Conservation (phyloP, 1,140 invertebrate genomes). For the Palaemon carinicauda region DNA sequence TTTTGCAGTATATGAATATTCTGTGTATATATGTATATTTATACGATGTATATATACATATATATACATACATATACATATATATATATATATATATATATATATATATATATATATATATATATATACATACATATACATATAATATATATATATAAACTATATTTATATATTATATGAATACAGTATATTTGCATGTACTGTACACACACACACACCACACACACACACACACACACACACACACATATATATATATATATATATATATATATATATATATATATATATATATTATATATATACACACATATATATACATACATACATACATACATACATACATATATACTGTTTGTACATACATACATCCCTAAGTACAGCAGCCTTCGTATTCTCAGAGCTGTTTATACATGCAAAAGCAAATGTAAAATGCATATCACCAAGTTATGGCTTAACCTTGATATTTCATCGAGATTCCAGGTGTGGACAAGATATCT, state of each 20-base stretch:
- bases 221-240: not conserved
- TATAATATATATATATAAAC: too few relatives aligned
- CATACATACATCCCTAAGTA: too few relatives aligned
- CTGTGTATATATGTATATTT: too few relatives aligned
- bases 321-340: not conserved
- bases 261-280: slow-evolving; percentile 16
- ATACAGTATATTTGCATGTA: not conserved
- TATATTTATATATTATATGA: too few relatives aligned
- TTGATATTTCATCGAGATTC: too few relatives aligned
- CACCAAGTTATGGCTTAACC: too few relatives aligned
- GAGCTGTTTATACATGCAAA: too few relatives aligned
- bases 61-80: slow-evolving; percentile 9
- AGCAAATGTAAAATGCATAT: too few relatives aligned
- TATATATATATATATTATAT: not conserved
- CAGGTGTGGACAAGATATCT: too few relatives aligned
- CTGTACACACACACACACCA: not conserved
- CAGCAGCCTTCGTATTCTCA: too few relatives aligned
- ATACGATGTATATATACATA: too few relatives aligned
- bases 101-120: not conserved
- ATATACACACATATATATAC: not conserved
- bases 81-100: too few relatives aligned
- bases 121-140: not conserved
- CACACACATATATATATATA: not conserved
- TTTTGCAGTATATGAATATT: not conserved
- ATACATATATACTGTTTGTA: not conserved